Evolutionary conservation across 1,140 invertebrate species (phyloP), one percentile per base, ranked within the genome.

Genomic region (Lepidurus couesii): DNA sequence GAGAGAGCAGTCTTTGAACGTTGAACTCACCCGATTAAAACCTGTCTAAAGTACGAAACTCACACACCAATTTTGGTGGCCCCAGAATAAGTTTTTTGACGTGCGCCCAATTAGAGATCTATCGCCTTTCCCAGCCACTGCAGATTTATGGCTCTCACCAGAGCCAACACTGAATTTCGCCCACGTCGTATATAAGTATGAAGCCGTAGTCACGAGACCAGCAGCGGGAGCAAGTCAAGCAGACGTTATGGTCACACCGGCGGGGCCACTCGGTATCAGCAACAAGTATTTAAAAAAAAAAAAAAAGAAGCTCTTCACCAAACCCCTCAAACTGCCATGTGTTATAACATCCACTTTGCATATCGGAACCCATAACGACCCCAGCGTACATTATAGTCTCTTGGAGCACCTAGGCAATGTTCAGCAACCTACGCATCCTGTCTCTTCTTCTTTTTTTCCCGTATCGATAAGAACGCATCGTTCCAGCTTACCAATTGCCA

Each of bases 51-150:
- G 21, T 65, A 7, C 16, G 53, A 65, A 65, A 47, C 45, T 34
- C 10, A 47, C 45, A 47, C 13, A 65, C 53, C 21, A 65, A 21
- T 65, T 65, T 65, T 16, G 53, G 8, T 21, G 53, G 53, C 21
- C 21, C 53, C 53, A 65, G 21, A 65, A 65, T 34, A 34, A 34
- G 34, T 5, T 16, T 65, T 65, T 9, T 65, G 53, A 65, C 53
- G 53, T 65, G 53, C 53, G 53, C n/a, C 53, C 53, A 65, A 65
- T 65, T 65, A 65, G 53, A 65, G 53, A 65, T 65, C 53, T 65
- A 65, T 65, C 21, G 13, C 53, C 53, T 16, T 65, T 65, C 53
- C 53, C 6, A 65, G 16, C 21, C 53, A 65, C 16, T 65, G 53
- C 53, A 65, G 13, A 65, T 65, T 65, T 65, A 65, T 65, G 53